Evolutionary conservation across 2,888 invertebrate species (phyloP), one percentile per base, ranked within the genome.

Genomic region (Cylindroiulus punctatus): DNA sequence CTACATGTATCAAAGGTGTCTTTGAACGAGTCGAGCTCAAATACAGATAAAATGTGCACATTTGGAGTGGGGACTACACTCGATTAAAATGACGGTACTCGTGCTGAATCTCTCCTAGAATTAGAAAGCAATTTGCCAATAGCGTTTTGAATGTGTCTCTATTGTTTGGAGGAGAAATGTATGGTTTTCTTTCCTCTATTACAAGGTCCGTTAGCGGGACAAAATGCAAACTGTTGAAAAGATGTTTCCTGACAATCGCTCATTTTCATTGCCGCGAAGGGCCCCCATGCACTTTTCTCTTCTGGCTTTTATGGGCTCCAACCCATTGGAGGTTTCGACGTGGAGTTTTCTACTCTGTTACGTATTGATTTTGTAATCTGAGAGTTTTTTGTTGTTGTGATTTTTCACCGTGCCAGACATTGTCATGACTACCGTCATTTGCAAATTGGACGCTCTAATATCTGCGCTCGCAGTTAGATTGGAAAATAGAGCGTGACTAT

Each of bases 381-480:
- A 83, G 83, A 83, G 83, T 42, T 42, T 83, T 83, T 83, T 40
- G 83, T 83, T 83, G 83, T 83, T 83, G 83, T 83, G 83, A 83
- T 83, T 83, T 83, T 83, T 40, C 83, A 83, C 83, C 32, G 40
- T 40, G 83, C 83, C 26, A 83, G 83, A 83, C 83, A 83, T 83
- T 83, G 83, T 83, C 83, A 83, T 83, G 83, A 44, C 83, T 83
- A 83, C 83, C 83, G 83, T 83, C 83, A 83, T 83, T 83, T 83
- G 83, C 83, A 83, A 83, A 83, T 83, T 83, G 83, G 83, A 83
- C 83, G 83, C 83, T 83, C 83, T 83, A 44, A 76, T 76, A 76
- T 76, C 76, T 30, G 30, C 30, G 76, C 76, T 30, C 30, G 76
- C 40, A 83, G 83, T 83, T 83, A 83, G 83, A 83, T 83, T 83